Evolutionary conservation across 2,113 vertebrate species (phyloP).

Genomic region (Bubalus kerabau): DNA sequence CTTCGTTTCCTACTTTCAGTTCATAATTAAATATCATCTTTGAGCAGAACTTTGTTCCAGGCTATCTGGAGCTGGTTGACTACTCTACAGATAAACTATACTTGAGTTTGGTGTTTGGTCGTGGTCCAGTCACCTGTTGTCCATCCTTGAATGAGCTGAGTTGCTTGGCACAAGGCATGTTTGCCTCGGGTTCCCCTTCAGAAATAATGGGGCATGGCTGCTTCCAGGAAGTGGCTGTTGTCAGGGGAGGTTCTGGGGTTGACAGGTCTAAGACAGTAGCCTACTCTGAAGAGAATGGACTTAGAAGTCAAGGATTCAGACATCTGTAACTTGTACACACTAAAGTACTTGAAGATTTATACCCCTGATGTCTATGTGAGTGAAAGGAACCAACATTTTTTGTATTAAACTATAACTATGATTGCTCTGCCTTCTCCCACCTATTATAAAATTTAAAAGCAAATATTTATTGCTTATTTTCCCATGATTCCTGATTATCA

Average conservation of each 20-base stretch:
- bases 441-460: neutral
- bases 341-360: neutral
- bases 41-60: neutral
- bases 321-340: neutral
- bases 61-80: neutral
- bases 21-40: neutral
- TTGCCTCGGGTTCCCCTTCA: neutral
- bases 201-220: neutral
- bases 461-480: neutral
- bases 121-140: neutral
- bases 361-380: neutral
- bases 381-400: neutral
- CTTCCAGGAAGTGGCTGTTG: neutral
- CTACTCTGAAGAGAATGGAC: neutral
- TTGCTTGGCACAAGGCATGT: neutral
- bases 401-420: neutral
- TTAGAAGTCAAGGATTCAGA: neutral
- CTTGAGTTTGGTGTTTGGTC: neutral
- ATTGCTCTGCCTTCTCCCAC: neutral
- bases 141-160: neutral
- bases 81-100: neutral
- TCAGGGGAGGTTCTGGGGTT: neutral
- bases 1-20: neutral
- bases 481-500: neutral
- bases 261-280: neutral